Percentiles rank a stretch among this genome's conserved stretches.
These are phyloP conservation scores for Montipora cactus DNA, from an alignment of 64 coral and sea anemone species.

Conservation along the genomic window DNA sequence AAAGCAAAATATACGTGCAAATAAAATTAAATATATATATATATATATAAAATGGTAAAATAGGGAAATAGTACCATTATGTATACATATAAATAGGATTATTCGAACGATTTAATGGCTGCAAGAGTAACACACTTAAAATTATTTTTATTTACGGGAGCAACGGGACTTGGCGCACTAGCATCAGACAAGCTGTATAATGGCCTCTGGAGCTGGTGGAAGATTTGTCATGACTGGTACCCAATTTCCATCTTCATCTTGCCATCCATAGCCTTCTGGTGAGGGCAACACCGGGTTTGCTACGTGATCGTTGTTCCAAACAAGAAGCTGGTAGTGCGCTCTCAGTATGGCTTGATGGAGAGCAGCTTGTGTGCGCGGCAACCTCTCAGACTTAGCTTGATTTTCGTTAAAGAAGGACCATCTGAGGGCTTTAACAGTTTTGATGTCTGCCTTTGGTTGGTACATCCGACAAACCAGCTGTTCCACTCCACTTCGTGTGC, in stretches of 20 bases:
- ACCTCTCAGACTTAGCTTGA: conserved; percentile 67
- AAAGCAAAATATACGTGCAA: too few species aligned
- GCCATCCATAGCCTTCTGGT: conserved; percentile 66
- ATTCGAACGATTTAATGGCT: too few species aligned
- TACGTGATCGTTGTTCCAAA: conserved; percentile 59
- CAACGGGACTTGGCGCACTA: conserved; percentile 60
- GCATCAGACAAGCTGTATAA: conserved; percentile 50
- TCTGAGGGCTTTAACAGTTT: background rate
- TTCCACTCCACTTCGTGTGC: conserved; percentile 45
- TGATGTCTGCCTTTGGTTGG: conserved; percentile 45
- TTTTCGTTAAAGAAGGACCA: conserved; percentile 38
- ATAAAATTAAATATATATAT: too few species aligned
- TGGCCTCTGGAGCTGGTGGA: conserved; percentile 58
- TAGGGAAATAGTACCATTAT: too few species aligned
- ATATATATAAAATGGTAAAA: too few species aligned
- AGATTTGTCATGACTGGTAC: conserved; percentile 57
- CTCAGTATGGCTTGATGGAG: conserved; percentile 51
- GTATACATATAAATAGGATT: too few species aligned
- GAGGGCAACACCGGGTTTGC: conserved; percentile 52
- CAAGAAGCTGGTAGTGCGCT: conserved; percentile 57
- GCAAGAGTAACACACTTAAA: too few species aligned
- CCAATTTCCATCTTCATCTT: conserved; percentile 68
- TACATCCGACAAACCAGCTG: conserved; percentile 50
- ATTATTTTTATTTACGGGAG: background rate
- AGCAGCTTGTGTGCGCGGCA: conserved; percentile 54